A percentile compares a stretch with the other conserved stretches of the same genome.
These are phyloP conservation scores for Monochamus saltuarius DNA, from an alignment of 1,140 invertebrate genomes.

Conservation along the genomic window DNA sequence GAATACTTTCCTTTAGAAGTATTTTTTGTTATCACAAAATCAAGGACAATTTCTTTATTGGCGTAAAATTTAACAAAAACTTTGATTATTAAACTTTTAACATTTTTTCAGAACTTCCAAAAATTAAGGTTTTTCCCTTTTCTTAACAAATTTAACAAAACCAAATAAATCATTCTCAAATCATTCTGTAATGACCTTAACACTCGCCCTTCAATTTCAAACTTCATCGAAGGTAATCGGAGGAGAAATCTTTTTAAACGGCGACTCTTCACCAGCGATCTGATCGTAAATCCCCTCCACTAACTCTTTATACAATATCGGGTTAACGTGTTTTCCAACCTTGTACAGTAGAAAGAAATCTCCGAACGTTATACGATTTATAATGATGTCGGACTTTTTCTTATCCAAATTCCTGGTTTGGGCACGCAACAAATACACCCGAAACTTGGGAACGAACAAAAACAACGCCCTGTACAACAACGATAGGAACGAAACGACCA, in stretches of 20 bases:
- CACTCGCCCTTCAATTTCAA: background rate
- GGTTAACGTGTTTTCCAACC: slow-evolving; percentile 68
- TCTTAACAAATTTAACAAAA: background rate
- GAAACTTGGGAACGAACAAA: slow-evolving; percentile 53
- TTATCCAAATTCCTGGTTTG: slow-evolving; percentile 55
- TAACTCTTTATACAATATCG: slow-evolving; percentile 60
- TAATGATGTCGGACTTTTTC: slow-evolving; percentile 56
- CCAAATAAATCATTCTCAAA: background rate
- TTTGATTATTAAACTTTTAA: too few relatives aligned
- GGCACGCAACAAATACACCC: slow-evolving; percentile 59
- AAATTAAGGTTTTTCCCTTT: too few relatives aligned
- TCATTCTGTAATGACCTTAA: background rate
- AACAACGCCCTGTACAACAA: slow-evolving; percentile 62
- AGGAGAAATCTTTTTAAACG: slow-evolving; percentile 2
- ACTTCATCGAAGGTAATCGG: slow-evolving; percentile 6
- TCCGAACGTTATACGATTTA: slow-evolving; percentile 59
- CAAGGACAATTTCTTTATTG: too few relatives aligned
- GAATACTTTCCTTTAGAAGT: too few relatives aligned
- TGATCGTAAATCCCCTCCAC: slow-evolving; percentile 33
- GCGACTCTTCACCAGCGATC: background rate
- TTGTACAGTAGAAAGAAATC: slow-evolving; percentile 72
- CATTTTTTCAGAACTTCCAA: too few relatives aligned
- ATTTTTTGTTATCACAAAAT: too few relatives aligned
- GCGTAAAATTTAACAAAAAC: too few relatives aligned
- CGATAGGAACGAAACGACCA: slow-evolving; percentile 61